Percentiles rank a stretch among this genome's conserved stretches.
Conservation (phyloP, 23 tunicate genomes). For the Trididemnum nubilum region DNA sequence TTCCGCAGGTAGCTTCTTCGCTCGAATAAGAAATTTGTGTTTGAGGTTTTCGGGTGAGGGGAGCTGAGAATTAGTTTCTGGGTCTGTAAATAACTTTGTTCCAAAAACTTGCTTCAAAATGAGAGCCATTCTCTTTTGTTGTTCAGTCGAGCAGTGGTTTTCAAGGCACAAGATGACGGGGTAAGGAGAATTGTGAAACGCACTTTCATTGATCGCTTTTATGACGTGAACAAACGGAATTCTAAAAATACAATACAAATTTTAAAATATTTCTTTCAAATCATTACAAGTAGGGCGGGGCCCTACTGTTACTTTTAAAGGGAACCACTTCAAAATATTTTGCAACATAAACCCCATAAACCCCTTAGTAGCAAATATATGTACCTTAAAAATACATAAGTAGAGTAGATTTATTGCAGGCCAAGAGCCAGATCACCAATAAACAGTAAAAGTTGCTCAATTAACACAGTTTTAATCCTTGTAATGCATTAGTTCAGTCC, state of each 20-base stretch:
- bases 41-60: conserved; percentile 80
- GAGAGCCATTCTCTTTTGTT: conserved; percentile 62
- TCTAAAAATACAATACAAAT: conserved; percentile 41
- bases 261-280: no score
- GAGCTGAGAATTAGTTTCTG: conserved; percentile 19
- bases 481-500: no score
- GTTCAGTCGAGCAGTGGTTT: conserved; percentile 80
- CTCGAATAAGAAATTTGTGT: conserved; percentile 61
- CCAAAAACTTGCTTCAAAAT: conserved; percentile 50
- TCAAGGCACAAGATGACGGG: conserved; percentile 93
- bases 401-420: no score
- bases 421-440: no score
- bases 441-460: no score
- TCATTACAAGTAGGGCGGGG: no score
- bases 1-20: conserved; percentile 58
- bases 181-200: conserved; percentile 73
- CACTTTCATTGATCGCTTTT: conserved; percentile 79
- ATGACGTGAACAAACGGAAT: conserved; percentile 73
- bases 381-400: no score
- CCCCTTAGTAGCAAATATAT: no score
- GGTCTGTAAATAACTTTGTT: conserved; percentile 61
- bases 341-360: no score
- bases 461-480: no score
- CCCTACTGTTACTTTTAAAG: no score
- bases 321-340: no score